Base-by-base conservation (phyloP, 2,113 vertebrate genomes). In the Nothocercus julius region DNA sequence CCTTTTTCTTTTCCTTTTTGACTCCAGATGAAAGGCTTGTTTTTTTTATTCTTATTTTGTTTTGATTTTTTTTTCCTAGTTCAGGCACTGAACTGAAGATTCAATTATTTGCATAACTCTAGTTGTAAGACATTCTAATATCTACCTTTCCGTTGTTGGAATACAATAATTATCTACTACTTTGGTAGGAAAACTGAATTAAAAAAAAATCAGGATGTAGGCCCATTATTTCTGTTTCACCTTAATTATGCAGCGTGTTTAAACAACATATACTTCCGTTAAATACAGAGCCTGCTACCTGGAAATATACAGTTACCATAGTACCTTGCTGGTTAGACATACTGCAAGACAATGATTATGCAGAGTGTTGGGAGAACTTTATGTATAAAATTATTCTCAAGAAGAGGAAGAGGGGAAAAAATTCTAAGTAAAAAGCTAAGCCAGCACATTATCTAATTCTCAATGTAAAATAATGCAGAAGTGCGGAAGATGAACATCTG, bases 401-500 rank as follows among this genome's bases (percentile, higher is more conserved):
- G 90, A 69, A 98, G 95, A 95, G 92, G 90, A 51, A 80, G 59
- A 49, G 49, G 49, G 17, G 36, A 56, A 66, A 40, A 89, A 61
- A 3, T 8, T 34, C 17, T 2, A 96, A 96, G 92, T 95, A 96
- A 97, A 98, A 95, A 97, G 97, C 96, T 94, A 98, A 98, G 97
- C 96, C 97, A 98, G 97, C 98, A 98, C 97, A 98, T 98, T 97
- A 96, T 97, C 98, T 98, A 98, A 98, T 98, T 98, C 97, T 98
- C 97, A 96, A 97, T 98, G 96, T 98, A 97, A 98, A 98, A 98
- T 98, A 98, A 98, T 98, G 98, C 98, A 98, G 97, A 95, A 98
- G 97, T 97, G 98, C 74, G 86, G 98, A 98, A 99, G 99, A 99
- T 97, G 98, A 99, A 99, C 98, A 99, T 99, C 99, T 98, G 99